Conservation (phyloP, 1,140 invertebrate species). For the Gyrodactylus salaris region DNA sequence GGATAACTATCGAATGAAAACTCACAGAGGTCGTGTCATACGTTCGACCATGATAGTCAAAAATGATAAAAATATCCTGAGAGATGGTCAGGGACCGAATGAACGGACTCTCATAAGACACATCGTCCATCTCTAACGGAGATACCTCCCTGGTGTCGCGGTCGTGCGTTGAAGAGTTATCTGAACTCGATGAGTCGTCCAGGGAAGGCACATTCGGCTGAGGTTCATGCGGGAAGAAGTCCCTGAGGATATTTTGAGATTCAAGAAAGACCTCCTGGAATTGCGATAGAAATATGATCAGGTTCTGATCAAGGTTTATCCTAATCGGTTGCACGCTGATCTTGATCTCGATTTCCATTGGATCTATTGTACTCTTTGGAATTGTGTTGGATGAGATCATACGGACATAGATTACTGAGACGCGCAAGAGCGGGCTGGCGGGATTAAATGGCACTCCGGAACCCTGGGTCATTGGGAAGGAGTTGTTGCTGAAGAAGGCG, state of each 20-base stretch:
- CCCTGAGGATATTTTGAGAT: not conserved
- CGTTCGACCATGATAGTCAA: not conserved
- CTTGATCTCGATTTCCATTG: not conserved
- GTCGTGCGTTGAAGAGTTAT: too few species aligned
- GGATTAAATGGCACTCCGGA: not conserved
- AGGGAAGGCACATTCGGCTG: not conserved
- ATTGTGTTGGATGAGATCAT: not conserved
- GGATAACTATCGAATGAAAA: too few species aligned
- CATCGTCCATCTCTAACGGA: not conserved
- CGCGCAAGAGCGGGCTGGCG: not conserved
- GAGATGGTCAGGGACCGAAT: not conserved
- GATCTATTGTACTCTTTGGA: not conserved
- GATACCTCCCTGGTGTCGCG: not conserved
- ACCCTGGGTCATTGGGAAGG: not conserved
- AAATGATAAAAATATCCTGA: not conserved
- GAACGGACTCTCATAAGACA: not conserved
- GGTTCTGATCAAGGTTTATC: not conserved
- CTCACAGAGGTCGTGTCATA: not conserved
- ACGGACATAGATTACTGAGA: not conserved
- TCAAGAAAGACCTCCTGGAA: not conserved
- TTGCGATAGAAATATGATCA: not conserved
- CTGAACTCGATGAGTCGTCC: too few species aligned
- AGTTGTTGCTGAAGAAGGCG: not conserved
- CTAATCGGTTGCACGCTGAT: not conserved
- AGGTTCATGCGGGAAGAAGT: not conserved